A percentile compares a stretch with the other conserved stretches of the same genome.
These are phyloP conservation scores for Trachelus tabidus DNA, from an alignment of 2,888 invertebrate species.

Conservation along the genomic window DNA sequence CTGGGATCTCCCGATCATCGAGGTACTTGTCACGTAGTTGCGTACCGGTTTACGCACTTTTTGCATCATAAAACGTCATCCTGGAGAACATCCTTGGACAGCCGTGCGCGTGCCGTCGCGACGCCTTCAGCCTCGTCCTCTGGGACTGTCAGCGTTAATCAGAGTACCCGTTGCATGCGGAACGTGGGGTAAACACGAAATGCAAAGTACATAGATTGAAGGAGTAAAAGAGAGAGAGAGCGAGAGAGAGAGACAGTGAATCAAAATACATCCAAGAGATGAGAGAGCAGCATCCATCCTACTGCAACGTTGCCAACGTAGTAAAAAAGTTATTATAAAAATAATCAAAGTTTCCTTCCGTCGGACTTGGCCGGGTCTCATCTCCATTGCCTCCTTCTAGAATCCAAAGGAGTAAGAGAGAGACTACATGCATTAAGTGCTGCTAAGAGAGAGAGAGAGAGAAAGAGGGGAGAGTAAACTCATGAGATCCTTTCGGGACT, in stretches of 20 bases:
- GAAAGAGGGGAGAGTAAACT: slow-evolving; percentile 26
- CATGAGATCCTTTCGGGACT: slow-evolving; percentile 2
- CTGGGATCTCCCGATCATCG: slow-evolving; percentile 12
- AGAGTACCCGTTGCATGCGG: not conserved
- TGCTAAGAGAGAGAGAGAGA: slow-evolving; percentile 20
- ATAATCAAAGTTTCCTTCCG: slow-evolving; percentile 62
- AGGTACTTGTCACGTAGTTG: slow-evolving; percentile 23
- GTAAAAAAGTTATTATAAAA: slow-evolving; percentile 60
- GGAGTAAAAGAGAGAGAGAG: slow-evolving; percentile 3
- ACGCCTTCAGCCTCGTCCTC: not conserved
- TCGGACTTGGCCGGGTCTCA: not conserved
- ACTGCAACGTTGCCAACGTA: not conserved
- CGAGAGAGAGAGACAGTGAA: not conserved
- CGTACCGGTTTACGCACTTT: not conserved
- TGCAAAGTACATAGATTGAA: not conserved
- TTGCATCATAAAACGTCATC: not conserved
- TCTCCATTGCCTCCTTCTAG: not conserved
- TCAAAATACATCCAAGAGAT: slow-evolving; percentile 25
- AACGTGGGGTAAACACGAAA: not conserved
- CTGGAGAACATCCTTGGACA: not conserved
- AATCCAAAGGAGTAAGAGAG: not conserved
- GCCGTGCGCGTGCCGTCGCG: not conserved
- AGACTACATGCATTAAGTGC: not conserved
- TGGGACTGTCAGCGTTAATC: not conserved
- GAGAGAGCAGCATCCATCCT: not conserved